Percentiles rank a stretch among this genome's conserved stretches.
phyloP scores from a whole-genome alignment of 1,140 invertebrate genomes.

The Harpegnathos saltator region DNA sequence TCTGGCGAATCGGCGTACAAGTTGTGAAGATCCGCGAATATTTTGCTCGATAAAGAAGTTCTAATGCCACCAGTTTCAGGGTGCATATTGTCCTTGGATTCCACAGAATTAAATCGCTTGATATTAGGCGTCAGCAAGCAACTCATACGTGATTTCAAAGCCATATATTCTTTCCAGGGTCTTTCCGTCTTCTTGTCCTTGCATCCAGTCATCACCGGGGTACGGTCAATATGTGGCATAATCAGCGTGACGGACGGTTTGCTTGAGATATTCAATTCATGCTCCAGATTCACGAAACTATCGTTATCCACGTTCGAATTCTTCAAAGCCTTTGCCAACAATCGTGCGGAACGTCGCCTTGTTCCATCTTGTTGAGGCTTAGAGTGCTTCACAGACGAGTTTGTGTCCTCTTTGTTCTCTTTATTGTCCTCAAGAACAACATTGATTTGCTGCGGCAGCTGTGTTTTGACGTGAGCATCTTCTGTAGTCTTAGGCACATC shows the following conservation, averaged over 20 bases:
- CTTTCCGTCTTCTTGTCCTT: constrained; percentile 41
- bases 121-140: constrained; percentile 75
- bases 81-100: not conserved
- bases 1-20: constrained; percentile 72
- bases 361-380: not conserved
- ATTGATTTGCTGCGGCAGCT: not conserved
- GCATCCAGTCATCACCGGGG: not conserved
- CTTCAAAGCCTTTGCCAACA: not conserved
- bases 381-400: not conserved
- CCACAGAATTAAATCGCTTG: constrained; percentile 60
- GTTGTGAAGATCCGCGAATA: constrained; percentile 71
- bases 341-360: constrained; percentile 4
- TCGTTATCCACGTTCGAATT: not conserved
- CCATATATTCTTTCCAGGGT: constrained; percentile 74
- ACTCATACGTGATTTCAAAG: constrained; percentile 71
- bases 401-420: constrained; percentile 17
- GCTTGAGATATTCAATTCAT: constrained; percentile 35
- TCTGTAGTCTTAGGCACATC: not conserved
- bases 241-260: not conserved
- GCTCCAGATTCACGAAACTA: constrained; percentile 63
- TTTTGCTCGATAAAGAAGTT: constrained; percentile 35
- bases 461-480: not conserved
- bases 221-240: not conserved
- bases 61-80: constrained; percentile 17
- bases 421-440: constrained; percentile 24